These are phyloP conservation scores for Erethizon dorsatum DNA, from an alignment of 2,797 vertebrate genomes.

Conservation along the genomic window DNA sequence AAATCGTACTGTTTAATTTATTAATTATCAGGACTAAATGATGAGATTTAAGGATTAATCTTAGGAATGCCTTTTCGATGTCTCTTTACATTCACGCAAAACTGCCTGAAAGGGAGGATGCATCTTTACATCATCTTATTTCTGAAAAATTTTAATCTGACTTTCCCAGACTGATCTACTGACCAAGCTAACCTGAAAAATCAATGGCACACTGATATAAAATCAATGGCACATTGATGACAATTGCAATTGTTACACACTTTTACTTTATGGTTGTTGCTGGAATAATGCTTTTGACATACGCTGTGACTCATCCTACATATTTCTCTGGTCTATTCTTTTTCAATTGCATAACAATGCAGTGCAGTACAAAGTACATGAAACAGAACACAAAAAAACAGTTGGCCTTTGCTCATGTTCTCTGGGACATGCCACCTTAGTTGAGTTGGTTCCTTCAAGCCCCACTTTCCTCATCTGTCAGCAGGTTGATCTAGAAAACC, in stretches of 20 bases:
- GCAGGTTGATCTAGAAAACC: not conserved
- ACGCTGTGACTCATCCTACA: not conserved
- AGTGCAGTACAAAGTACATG: not conserved
- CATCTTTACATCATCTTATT: constrained; percentile 3
- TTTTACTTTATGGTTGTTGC: not conserved
- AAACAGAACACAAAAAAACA: not conserved
- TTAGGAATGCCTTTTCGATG: not conserved
- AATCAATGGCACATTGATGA: not conserved
- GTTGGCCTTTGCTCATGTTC: no score
- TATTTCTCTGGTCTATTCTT: not conserved
- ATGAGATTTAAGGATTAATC: not conserved
- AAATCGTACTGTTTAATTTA: not conserved
- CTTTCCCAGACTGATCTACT: not conserved
- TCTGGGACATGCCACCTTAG: not conserved
- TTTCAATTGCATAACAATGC: not conserved
- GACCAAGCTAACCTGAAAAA: not conserved
- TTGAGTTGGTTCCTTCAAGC: not conserved
- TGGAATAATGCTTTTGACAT: not conserved
- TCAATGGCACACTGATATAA: not conserved
- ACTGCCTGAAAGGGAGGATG: not conserved
- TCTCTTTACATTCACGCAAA: not conserved
- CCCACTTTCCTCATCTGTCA: not conserved
- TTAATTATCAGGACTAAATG: not conserved
- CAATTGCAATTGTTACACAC: no score
- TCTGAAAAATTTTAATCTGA: constrained; percentile 6